phyloP scores from a whole-genome alignment of 2,797 vertebrate species.

The Brachymystax lenok region DNA sequence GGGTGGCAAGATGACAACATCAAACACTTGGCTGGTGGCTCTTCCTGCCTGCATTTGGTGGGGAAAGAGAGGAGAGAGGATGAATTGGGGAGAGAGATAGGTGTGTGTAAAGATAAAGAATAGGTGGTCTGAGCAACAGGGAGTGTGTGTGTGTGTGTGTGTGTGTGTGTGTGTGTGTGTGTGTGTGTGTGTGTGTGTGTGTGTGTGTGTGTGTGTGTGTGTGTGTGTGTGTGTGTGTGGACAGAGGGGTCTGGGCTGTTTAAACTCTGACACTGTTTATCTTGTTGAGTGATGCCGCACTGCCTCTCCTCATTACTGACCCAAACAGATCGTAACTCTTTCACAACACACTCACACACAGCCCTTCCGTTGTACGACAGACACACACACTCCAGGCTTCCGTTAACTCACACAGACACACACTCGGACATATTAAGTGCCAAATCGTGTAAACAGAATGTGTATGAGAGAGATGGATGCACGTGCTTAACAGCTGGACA shows the following conservation, averaged over 20 bases:
- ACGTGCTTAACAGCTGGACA: slow-evolving; percentile 25
- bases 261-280: slow-evolving; percentile 73
- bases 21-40: slow-evolving; percentile 4
- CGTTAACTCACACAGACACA: background rate
- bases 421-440: slow-evolving; percentile 47
- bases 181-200: slow-evolving; percentile 15
- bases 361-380: background rate
- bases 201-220: slow-evolving; percentile 36
- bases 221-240: slow-evolving; percentile 31
- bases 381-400: slow-evolving; percentile 13
- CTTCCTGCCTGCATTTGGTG: slow-evolving; percentile 12
- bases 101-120: slow-evolving; percentile 2
- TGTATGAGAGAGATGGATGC: slow-evolving; percentile 44
- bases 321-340: slow-evolving; percentile 62
- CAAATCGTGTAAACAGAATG: slow-evolving; percentile 38
- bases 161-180: slow-evolving; percentile 5
- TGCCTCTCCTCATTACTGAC: slow-evolving; percentile 58
- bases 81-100: background rate
- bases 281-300: slow-evolving; percentile 63
- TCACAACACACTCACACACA: slow-evolving; percentile 31
- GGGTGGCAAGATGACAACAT: slow-evolving; percentile 35
- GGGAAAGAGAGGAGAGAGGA: slow-evolving; percentile 1
- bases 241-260: slow-evolving; percentile 57
- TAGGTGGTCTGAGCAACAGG: slow-evolving; percentile 7
- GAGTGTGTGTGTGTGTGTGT: slow-evolving; percentile 20